These are phyloP conservation scores for Merops nubicus DNA, from an alignment of 2,113 vertebrate species.

Conservation along the genomic window DNA sequence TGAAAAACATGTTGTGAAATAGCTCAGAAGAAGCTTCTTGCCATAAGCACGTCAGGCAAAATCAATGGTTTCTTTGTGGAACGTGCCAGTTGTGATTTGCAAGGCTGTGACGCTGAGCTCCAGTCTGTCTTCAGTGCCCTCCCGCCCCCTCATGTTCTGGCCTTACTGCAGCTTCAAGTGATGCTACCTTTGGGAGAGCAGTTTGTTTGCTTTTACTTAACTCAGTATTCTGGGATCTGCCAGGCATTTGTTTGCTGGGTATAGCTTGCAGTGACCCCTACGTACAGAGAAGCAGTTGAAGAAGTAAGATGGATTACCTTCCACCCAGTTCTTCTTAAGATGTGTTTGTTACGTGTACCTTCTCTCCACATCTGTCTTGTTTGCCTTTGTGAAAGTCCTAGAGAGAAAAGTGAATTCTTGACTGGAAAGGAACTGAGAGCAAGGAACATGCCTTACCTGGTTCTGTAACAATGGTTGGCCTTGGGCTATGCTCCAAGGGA, in stretches of 20 bases:
- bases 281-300: not conserved
- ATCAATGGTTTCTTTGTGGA: constrained; percentile 60
- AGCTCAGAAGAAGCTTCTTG: constrained; percentile 18
- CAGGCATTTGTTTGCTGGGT: constrained; percentile 27
- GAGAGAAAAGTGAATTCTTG: not conserved
- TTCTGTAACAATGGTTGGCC: not conserved
- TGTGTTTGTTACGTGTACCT: not conserved
- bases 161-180: constrained; percentile 17
- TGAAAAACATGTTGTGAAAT: constrained; percentile 62
- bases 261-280: constrained; percentile 18
- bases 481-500: not conserved
- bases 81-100: constrained; percentile 43
- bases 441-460: not conserved
- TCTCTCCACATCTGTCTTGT: not conserved
- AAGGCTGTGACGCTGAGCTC: constrained; percentile 13
- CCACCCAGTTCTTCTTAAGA: not conserved
- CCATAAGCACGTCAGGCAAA: constrained; percentile 23
- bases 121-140: not conserved
- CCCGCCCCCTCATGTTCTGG: constrained; percentile 38
- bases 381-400: not conserved
- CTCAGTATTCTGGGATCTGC: not conserved
- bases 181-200: constrained; percentile 47
- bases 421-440: not conserved
- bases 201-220: constrained; percentile 36
- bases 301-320: constrained; percentile 35